These are phyloP conservation scores for Caenorhabditis remanei DNA, from an alignment of 1,140 invertebrate species.

Conservation along the genomic window DNA sequence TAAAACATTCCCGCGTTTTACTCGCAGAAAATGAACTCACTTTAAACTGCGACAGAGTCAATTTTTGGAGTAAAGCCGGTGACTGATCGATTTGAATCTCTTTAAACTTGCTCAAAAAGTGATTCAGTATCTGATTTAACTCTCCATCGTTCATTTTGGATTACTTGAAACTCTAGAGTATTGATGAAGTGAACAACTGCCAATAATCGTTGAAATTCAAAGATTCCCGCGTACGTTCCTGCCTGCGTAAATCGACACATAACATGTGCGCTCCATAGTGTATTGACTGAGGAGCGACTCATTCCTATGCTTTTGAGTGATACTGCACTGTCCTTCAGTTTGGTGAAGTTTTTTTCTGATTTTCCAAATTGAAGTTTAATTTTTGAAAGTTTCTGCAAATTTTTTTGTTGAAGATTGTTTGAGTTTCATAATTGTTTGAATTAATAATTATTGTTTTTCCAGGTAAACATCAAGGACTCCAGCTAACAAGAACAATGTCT, in stretches of 20 bases:
- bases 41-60: slow-evolving; percentile 29
- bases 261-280: background rate
- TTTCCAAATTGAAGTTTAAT: background rate
- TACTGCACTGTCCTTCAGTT: background rate
- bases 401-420: too few species aligned
- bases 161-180: background rate
- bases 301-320: background rate
- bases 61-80: slow-evolving; percentile 10
- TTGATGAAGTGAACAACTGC: background rate
- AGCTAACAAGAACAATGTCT: slow-evolving; percentile 47
- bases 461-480: slow-evolving; percentile 61
- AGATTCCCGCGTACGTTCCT: slow-evolving; percentile 17
- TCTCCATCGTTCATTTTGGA: background rate
- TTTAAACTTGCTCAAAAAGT: background rate
- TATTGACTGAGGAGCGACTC: slow-evolving; percentile 15
- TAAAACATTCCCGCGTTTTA: background rate
- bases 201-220: slow-evolving; percentile 23
- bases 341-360: background rate
- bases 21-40: background rate
- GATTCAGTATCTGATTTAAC: background rate
- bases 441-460: background rate
- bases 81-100: slow-evolving; percentile 6
- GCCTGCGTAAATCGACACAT: slow-evolving; percentile 19
- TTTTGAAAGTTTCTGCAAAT: background rate
- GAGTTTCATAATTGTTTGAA: too few species aligned